These are phyloP conservation scores for Astyanax mexicanus DNA, from an alignment of 2,797 vertebrate genomes.

Conservation along the genomic window DNA sequence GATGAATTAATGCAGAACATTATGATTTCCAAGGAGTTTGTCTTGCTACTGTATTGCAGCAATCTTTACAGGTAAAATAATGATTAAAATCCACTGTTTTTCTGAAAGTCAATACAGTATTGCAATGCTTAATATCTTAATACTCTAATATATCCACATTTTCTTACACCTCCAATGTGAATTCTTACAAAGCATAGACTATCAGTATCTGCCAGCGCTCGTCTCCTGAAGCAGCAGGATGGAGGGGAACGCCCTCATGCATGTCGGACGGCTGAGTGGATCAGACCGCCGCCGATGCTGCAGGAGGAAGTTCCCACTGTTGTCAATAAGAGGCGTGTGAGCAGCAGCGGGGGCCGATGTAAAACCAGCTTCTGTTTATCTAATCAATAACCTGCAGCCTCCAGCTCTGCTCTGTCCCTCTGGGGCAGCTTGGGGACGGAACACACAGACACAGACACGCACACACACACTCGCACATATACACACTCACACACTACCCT, in stretches of 20 bases:
- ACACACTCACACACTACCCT: conserved; percentile 33
- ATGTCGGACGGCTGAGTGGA: background rate
- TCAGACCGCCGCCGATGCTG: too few relatives aligned
- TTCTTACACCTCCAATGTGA: too few relatives aligned
- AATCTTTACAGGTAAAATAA: too few relatives aligned
- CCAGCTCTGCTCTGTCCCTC: conserved; percentile 37
- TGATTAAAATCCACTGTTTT: too few relatives aligned
- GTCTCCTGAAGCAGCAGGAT: background rate
- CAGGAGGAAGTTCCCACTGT: conserved; percentile 50
- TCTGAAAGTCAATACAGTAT: too few relatives aligned
- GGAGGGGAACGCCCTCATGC: background rate
- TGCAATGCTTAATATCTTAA: too few relatives aligned
- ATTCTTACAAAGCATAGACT: too few relatives aligned
- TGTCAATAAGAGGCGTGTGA: conserved; percentile 52
- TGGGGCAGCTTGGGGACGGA: conserved; percentile 49
- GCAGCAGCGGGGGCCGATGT: conserved; percentile 59
- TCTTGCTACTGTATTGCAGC: too few relatives aligned
- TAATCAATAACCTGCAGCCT: conserved; percentile 66
- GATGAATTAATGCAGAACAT: too few relatives aligned
- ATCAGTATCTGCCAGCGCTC: background rate
- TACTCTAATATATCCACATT: too few relatives aligned
- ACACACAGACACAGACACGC: conserved; percentile 29
- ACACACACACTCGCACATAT: conserved; percentile 1
- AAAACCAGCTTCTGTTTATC: conserved; percentile 62
- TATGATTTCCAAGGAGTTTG: too few relatives aligned